These are phyloP conservation scores for Habroteleia sp. DNA, from an alignment of 2,888 invertebrate genomes.

Conservation along the genomic window DNA sequence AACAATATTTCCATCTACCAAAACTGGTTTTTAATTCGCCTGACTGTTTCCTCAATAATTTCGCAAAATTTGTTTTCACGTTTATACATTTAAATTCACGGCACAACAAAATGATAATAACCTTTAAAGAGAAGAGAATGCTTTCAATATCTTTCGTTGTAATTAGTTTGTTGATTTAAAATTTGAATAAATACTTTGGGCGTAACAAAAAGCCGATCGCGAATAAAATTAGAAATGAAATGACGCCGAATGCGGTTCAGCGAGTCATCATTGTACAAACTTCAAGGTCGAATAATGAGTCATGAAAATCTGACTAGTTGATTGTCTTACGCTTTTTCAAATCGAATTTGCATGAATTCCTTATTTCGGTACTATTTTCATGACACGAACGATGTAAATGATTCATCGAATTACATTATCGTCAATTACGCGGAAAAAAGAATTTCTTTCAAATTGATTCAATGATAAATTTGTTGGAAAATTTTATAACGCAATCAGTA, in stretches of 20 bases:
- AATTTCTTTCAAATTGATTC: too few relatives aligned
- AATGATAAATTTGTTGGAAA: too few relatives aligned
- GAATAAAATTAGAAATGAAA: background rate
- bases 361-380: slow-evolving; percentile 49
- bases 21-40: slow-evolving; percentile 52
- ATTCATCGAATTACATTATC: too few relatives aligned
- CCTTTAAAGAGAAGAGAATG: too few relatives aligned
- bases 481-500: too few relatives aligned
- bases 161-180: too few relatives aligned
- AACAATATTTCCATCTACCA: slow-evolving; percentile 43
- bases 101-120: too few relatives aligned
- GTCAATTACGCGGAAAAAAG: slow-evolving; percentile 24
- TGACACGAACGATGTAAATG: slow-evolving; percentile 43
- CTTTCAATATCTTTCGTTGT: too few relatives aligned
- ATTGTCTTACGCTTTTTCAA: slow-evolving; percentile 60
- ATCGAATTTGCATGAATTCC: slow-evolving; percentile 64
- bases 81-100: too few relatives aligned
- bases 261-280: slow-evolving; percentile 55
- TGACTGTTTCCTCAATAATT: slow-evolving; percentile 27
- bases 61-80: slow-evolving; percentile 13
- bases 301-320: slow-evolving; percentile 69
- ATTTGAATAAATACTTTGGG: too few relatives aligned
- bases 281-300: slow-evolving; percentile 66
- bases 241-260: slow-evolving; percentile 34
- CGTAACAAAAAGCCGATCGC: too few relatives aligned